Base-by-base conservation (phyloP, 2,113 vertebrate genomes). In the Entomyzon cyanotis region DNA sequence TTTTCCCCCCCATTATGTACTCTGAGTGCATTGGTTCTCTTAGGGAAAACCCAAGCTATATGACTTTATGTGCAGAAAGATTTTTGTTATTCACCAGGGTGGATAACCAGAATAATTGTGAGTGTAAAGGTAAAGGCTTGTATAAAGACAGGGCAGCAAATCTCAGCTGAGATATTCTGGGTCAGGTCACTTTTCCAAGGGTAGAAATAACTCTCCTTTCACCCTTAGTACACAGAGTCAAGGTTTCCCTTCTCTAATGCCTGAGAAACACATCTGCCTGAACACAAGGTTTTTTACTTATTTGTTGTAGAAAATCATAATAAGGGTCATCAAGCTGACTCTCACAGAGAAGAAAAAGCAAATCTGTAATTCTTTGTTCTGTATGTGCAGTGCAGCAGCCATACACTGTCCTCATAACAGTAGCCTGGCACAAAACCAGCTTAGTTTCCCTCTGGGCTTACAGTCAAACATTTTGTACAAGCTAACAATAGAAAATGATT, bases 401-500 rank as follows among this genome's bases (percentile, higher is more conserved):
- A 65, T 46, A 63, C 41, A 47, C 39, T 91, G 53, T 91, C 70
- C 65, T 91, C 60, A 35, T 53, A 92, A 76, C 41, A 87, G 44
- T 41, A 76, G 52, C 31, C 71, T 89, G 77, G 44, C 77, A 93
- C 81, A 95, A 88, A 90, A 91, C 3, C 74, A 92, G 33, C 42
- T 70, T 93, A 69, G 47, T 74, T 93, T 82, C 4, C 2, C 46
- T 89, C 55, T 69, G 71, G 90, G 91, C 89, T 95, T 89, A 67
- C 80, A 93, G 94, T 94, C 93, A 96, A 96, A 83, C 18, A 80
- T 93, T 94, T 93, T 95, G 75, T 93, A 49, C 56, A 89, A 58
- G 56, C 94, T 96, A 96, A 97, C 84, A 96, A 95, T 89, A 95
- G 94, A 91, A 91, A 92, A 94, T 97, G 20, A 96, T 95, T 95